These are phyloP conservation scores for Euphydryas editha DNA, from an alignment of 2,888 invertebrate species.

Conservation along the genomic window DNA sequence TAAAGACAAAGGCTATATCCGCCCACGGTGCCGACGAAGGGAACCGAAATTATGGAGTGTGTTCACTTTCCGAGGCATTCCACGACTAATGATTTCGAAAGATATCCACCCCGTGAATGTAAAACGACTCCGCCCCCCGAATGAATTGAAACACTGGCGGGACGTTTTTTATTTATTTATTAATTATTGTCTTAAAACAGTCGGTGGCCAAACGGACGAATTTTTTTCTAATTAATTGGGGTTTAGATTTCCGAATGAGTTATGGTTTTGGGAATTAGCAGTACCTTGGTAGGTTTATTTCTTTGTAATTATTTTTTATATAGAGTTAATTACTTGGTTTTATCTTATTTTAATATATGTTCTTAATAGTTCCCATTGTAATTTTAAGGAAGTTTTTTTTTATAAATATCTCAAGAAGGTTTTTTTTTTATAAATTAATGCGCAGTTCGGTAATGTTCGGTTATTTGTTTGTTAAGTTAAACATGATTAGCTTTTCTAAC, in stretches of 20 bases:
- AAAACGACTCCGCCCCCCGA: slow-evolving; percentile 78
- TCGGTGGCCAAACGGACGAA: slow-evolving; percentile 49
- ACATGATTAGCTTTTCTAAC: slow-evolving; percentile 4
- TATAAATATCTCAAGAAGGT: too few relatives aligned
- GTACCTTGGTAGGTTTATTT: slow-evolving; percentile 6
- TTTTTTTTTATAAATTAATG: slow-evolving; percentile 2
- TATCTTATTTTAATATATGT: background rate
- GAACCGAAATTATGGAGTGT: slow-evolving; percentile 75
- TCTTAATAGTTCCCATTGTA: background rate
- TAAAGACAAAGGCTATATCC: slow-evolving; percentile 79
- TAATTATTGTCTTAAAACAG: slow-evolving; percentile 74
- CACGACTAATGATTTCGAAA: slow-evolving; percentile 80
- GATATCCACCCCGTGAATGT: slow-evolving; percentile 83
- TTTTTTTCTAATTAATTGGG: slow-evolving; percentile 43
- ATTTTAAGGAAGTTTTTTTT: background rate
- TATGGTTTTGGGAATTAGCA: slow-evolving; percentile 17
- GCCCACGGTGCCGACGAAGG: slow-evolving; percentile 70
- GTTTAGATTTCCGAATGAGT: slow-evolving; percentile 29
- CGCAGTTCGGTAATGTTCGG: slow-evolving; percentile 17
- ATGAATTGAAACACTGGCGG: slow-evolving; percentile 81
- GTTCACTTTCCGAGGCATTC: slow-evolving; percentile 75
- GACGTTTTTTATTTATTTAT: slow-evolving; percentile 69
- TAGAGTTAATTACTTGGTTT: background rate
- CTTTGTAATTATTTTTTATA: background rate
- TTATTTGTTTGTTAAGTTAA: slow-evolving; percentile 30